These are phyloP conservation scores for Thermophis baileyi DNA, from an alignment of 2,113 vertebrate genomes.

Conservation along the genomic window DNA sequence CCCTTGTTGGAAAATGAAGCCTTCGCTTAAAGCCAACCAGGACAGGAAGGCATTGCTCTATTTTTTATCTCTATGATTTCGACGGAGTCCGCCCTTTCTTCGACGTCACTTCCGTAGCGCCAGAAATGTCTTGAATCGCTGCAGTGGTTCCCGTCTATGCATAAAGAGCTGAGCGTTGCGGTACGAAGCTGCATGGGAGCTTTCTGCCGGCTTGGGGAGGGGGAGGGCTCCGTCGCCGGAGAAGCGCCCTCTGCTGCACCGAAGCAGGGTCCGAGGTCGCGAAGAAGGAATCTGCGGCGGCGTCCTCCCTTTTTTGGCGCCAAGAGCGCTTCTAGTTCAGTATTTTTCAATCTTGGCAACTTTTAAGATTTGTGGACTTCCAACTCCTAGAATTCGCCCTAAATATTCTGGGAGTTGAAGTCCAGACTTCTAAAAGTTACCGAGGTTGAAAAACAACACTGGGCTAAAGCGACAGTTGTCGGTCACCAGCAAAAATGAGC, in stretches of 20 bases:
- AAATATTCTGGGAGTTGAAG: background rate
- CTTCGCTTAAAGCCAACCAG: background rate
- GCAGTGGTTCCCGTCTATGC: background rate
- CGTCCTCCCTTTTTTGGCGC: background rate
- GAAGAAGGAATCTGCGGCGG: background rate
- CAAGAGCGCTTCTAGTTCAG: background rate
- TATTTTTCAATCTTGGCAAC: background rate
- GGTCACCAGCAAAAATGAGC: background rate
- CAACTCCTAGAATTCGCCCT: background rate
- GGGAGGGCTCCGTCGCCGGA: background rate
- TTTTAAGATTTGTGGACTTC: background rate
- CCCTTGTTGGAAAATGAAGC: background rate
- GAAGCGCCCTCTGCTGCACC: background rate
- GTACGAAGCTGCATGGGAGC: too few species aligned
- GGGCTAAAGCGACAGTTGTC: background rate
- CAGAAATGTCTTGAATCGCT: conserved; percentile 48
- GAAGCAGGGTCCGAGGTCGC: background rate
- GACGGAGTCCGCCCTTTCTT: background rate
- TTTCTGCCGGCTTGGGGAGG: background rate
- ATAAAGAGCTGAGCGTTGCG: background rate
- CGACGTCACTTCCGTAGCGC: conserved; percentile 61
- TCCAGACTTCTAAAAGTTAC: background rate
- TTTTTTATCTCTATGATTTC: background rate
- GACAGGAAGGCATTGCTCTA: background rate
- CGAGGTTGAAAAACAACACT: background rate